Evolutionary conservation across 2,797 vertebrate species (phyloP).

Genomic region (Fringilla coelebs): DNA sequence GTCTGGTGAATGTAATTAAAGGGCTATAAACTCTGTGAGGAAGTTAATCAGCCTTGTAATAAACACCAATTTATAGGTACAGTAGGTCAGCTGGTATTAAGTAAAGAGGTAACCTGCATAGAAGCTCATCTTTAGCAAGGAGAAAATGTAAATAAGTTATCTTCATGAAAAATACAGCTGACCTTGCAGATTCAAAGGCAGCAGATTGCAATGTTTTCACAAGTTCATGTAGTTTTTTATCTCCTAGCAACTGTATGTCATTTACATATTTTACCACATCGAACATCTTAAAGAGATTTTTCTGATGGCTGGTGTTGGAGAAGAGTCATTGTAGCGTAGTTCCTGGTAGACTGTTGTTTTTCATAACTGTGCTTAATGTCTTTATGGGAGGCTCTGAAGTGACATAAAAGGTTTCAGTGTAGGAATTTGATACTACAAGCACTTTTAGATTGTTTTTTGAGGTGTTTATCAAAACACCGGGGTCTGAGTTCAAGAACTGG

Average conservation of each 20-base stretch:
- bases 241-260: constrained; percentile 35
- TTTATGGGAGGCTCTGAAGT: constrained; percentile 11
- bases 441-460: background rate
- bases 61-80: constrained; percentile 10
- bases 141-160: constrained; percentile 25
- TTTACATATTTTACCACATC: constrained; percentile 20
- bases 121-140: background rate
- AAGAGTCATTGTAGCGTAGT: background rate
- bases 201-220: constrained; percentile 45
- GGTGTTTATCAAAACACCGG: background rate
- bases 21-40: background rate
- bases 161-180: constrained; percentile 25
- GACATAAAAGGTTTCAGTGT: background rate
- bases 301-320: constrained; percentile 17
- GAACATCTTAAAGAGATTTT: constrained; percentile 11
- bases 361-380: constrained; percentile 22
- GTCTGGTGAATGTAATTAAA: constrained; percentile 46
- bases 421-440: background rate
- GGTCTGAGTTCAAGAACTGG: background rate
- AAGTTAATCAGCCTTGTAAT: constrained; percentile 48
- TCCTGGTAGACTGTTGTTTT: constrained; percentile 34
- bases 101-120: background rate
- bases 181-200: constrained; percentile 48
- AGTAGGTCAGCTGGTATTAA: constrained; percentile 14
- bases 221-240: constrained; percentile 37